Evolutionary conservation across 1,140 invertebrate species (phyloP).

Genomic region (Papilio helenus): DNA sequence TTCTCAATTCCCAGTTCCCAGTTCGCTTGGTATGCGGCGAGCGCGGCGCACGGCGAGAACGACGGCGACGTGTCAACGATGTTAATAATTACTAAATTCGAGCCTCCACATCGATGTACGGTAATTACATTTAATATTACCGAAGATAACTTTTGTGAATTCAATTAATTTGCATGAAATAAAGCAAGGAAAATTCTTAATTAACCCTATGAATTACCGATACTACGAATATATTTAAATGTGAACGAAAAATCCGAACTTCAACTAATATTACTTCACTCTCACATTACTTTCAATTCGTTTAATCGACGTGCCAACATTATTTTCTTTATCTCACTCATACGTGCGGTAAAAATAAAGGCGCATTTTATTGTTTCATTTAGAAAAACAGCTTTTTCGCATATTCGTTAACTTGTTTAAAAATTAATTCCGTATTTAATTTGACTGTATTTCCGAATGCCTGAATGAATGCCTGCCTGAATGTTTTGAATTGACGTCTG

Average conservation of each 20-base stretch:
- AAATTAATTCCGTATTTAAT: neutral
- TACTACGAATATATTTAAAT: no score
- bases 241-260: no score
- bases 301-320: no score
- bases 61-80: slow-evolving; percentile 15
- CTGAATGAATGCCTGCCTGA: no score
- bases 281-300: no score
- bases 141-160: neutral
- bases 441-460: neutral
- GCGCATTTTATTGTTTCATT: no score
- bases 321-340: no score
- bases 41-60: neutral
- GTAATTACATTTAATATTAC: neutral
- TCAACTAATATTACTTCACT: no score
- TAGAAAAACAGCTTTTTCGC: no score
- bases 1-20: neutral
- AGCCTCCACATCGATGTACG: neutral
- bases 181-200: no score
- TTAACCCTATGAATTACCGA: no score
- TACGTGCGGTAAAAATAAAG: no score
- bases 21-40: neutral
- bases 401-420: neutral
- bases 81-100: slow-evolving; percentile 17
- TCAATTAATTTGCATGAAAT: neutral
- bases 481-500: neutral